These are phyloP conservation scores for Lampropteryx suffumata DNA, from an alignment of 2,888 invertebrate genomes.

Conservation along the genomic window DNA sequence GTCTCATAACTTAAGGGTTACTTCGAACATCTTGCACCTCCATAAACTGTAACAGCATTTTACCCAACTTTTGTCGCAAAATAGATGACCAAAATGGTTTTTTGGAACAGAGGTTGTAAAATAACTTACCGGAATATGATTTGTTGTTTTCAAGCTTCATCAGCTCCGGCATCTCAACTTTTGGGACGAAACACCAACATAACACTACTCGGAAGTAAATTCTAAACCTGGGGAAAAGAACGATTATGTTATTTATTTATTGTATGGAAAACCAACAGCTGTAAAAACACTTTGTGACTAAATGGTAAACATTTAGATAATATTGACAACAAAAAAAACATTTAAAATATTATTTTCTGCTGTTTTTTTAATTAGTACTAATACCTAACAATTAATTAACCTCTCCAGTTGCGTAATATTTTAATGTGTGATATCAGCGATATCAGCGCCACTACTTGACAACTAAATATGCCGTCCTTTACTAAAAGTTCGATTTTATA, in stretches of 20 bases:
- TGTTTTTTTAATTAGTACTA: no score
- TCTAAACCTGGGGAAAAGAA: constrained; percentile 79
- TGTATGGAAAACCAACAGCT: no score
- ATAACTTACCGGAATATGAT: constrained; percentile 68
- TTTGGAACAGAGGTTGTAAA: not conserved
- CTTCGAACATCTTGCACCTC: constrained; percentile 8
- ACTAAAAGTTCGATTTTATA: no score
- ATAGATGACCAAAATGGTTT: not conserved
- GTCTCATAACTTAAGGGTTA: constrained; percentile 1
- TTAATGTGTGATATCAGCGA: no score
- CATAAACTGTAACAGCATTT: constrained; percentile 11
- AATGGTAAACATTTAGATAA: no score
- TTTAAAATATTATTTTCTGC: no score
- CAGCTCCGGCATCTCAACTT: constrained; percentile 60
- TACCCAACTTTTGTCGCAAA: not conserved
- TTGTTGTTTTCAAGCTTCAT: constrained; percentile 73
- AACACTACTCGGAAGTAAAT: constrained; percentile 86
- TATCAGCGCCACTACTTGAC: no score
- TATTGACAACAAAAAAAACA: no score
- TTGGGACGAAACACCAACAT: constrained; percentile 80
- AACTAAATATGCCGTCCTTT: no score
- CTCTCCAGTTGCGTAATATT: no score
- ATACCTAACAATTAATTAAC: no score
- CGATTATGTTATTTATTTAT: not conserved
- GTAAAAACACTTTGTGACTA: no score